Evolutionary conservation across 2,113 vertebrate species (phyloP).

Genomic region (Corvus hawaiiensis): DNA sequence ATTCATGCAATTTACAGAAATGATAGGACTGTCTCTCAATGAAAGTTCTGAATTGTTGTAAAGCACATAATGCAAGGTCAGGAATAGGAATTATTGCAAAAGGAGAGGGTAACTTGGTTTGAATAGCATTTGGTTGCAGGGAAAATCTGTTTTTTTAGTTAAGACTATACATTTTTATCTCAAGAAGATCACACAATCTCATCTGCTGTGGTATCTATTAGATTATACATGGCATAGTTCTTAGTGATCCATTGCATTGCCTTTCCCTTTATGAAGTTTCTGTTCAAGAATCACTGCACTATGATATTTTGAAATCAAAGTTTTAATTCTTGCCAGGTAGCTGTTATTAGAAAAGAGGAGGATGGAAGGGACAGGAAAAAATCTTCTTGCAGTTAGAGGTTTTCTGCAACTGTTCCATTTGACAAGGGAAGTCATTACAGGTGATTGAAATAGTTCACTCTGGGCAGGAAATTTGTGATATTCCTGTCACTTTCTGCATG

Average conservation of each 20-base stretch:
- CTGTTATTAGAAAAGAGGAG: constrained; percentile 19
- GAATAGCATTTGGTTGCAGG: neutral
- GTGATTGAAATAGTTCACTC: constrained; percentile 57
- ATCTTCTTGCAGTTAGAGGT: neutral
- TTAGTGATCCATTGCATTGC: neutral
- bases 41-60: neutral
- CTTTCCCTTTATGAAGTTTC: constrained; percentile 17
- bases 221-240: neutral
- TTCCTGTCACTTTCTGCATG: constrained; percentile 28
- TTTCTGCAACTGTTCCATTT: constrained; percentile 53
- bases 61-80: neutral
- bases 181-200: neutral
- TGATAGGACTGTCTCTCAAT: neutral
- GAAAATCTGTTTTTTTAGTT: constrained; percentile 41
- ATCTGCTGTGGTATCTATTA: neutral
- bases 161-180: constrained; percentile 1
- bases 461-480: constrained; percentile 35
- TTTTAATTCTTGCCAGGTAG: constrained; percentile 55
- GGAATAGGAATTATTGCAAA: neutral
- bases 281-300: constrained; percentile 1
- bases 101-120: neutral
- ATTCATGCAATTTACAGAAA: neutral
- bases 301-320: constrained; percentile 45
- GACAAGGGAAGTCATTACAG: constrained; percentile 52
- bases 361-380: neutral